These are phyloP conservation scores for Halcyon chelicuti DNA, from an alignment of 2,797 vertebrate genomes.

Conservation along the genomic window DNA sequence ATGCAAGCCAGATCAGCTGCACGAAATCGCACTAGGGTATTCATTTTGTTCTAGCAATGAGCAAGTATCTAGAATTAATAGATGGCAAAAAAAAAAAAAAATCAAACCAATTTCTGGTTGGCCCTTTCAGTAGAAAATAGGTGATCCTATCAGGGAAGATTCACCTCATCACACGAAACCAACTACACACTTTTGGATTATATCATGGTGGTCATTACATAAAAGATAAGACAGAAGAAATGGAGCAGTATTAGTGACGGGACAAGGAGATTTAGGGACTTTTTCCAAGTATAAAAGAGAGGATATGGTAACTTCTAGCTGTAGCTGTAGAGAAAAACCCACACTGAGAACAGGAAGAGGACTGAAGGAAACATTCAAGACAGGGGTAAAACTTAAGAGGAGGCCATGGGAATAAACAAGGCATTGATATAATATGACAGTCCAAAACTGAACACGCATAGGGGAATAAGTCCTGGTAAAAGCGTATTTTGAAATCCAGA, in stretches of 20 bases:
- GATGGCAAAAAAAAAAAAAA: neutral
- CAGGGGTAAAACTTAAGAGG: neutral
- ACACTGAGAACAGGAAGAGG: neutral
- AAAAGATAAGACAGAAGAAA: neutral
- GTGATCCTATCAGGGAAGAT: neutral
- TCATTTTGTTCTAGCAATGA: neutral
- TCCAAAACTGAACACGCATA: accelerated
- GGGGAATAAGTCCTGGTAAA: neutral
- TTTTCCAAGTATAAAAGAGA: neutral
- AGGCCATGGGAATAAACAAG: neutral
- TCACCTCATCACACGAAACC: accelerated
- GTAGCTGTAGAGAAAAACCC: neutral
- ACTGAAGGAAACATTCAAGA: neutral
- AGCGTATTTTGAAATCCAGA: slow-evolving; percentile 38
- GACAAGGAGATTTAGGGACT: neutral
- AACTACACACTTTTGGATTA: neutral
- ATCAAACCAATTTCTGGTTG: neutral
- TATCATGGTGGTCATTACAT: accelerated
- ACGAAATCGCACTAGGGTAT: neutral
- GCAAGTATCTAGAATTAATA: neutral
- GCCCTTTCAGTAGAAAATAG: neutral
- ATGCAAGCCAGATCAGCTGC: neutral
- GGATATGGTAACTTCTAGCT: neutral
- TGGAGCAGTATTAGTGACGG: neutral
- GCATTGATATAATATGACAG: neutral